A percentile compares a stretch with the other conserved stretches of the same genome.
Evolutionary conservation across 2,113 vertebrate genomes (phyloP).

Genomic region (Agelaius tricolor): DNA sequence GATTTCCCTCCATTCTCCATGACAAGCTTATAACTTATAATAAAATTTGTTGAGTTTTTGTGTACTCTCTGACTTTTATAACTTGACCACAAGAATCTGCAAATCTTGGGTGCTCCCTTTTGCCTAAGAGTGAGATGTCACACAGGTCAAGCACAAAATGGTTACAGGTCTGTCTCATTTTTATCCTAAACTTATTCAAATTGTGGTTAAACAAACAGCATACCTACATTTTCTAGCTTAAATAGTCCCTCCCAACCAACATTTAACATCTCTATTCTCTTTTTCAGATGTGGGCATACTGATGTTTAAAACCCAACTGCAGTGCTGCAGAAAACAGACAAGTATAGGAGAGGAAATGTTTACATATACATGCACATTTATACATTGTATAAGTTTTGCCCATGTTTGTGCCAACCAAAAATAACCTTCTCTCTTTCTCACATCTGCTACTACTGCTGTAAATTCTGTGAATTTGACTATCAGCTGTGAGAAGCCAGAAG

Average conservation of each 20-base stretch:
- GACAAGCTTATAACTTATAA: neutral
- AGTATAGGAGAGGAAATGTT: neutral
- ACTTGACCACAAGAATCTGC: neutral
- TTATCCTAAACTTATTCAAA: neutral
- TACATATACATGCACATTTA: accelerated
- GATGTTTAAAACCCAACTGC: neutral
- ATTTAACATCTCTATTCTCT: neutral
- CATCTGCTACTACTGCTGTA: neutral
- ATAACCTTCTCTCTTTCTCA: neutral
- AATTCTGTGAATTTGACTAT: neutral
- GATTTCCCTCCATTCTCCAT: neutral
- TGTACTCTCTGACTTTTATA: neutral
- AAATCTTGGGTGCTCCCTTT: neutral
- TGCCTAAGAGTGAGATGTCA: neutral
- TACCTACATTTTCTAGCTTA: neutral
- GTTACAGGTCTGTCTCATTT: neutral
- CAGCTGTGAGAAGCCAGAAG: neutral
- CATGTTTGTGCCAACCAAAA: neutral
- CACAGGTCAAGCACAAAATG: neutral
- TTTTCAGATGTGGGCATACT: neutral
- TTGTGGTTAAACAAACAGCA: neutral
- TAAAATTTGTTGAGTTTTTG: neutral
- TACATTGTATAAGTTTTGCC: neutral
- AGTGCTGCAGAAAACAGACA: neutral
- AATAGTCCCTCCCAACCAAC: neutral